Evolutionary conservation across 2,797 vertebrate species (phyloP).

Genomic region (Austrolebias charrua): DNA sequence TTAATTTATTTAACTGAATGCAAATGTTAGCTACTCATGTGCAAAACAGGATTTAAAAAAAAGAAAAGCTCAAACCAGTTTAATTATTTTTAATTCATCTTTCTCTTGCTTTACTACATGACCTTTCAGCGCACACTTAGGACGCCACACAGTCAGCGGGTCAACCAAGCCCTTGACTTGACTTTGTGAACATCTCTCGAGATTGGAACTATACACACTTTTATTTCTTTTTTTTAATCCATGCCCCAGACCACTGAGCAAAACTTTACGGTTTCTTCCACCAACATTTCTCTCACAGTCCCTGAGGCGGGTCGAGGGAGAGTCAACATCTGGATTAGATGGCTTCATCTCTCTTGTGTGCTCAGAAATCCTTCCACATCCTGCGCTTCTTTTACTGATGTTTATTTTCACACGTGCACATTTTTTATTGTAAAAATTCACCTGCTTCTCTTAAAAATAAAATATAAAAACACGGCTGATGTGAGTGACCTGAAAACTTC

Average conservation of each 20-base stretch:
- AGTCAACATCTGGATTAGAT: constrained; percentile 4
- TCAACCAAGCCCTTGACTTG: constrained; percentile 49
- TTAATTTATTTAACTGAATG: neutral
- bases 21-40: neutral
- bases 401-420: too few relatives aligned
- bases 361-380: neutral
- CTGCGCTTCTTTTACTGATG: too few relatives aligned
- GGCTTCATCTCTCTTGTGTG: neutral
- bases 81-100: neutral
- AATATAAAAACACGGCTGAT: too few relatives aligned
- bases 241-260: constrained; percentile 40
- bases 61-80: too few relatives aligned
- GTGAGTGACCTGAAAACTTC: too few relatives aligned
- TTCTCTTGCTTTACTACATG: neutral
- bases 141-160: constrained; percentile 25
- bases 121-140: neutral
- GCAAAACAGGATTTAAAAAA: constrained; percentile 5
- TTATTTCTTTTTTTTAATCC: constrained; percentile 28
- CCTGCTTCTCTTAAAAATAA: too few relatives aligned
- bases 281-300: constrained; percentile 13
- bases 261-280: constrained; percentile 30
- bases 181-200: constrained; percentile 24
- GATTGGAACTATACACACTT: constrained; percentile 12
- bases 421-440: too few relatives aligned
- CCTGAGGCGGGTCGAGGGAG: constrained; percentile 2